A percentile compares a stretch with the other conserved stretches of the same genome.
These are phyloP conservation scores for Zophobas atratus DNA, from an alignment of 1,140 invertebrate species.

Conservation along the genomic window DNA sequence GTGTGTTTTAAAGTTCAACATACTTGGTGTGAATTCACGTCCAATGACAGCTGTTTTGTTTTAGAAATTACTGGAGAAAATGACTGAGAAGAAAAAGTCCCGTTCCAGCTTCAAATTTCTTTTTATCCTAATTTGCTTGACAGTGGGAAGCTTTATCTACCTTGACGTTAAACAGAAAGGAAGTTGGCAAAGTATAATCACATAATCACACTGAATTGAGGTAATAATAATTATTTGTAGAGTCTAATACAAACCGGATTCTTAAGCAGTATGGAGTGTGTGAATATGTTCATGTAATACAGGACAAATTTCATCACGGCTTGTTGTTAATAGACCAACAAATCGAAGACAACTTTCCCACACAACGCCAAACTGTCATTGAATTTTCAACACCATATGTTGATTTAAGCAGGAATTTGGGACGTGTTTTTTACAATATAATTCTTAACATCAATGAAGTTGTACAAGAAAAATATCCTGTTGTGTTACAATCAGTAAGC, in stretches of 20 bases:
- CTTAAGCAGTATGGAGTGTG: conserved; percentile 75
- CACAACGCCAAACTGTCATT: conserved; percentile 74
- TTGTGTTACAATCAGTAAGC: conserved; percentile 74
- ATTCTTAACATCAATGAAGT: conserved; percentile 72
- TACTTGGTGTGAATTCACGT: too few species aligned
- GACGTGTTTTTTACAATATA: conserved; percentile 72
- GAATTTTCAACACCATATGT: conserved; percentile 74
- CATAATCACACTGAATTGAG: background rate
- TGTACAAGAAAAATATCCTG: conserved; percentile 74
- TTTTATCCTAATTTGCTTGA: conserved; percentile 49
- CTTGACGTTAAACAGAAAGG: conserved; percentile 59
- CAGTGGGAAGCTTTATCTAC: conserved; percentile 51
- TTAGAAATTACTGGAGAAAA: conserved; percentile 61
- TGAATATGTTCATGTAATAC: conserved; percentile 71
- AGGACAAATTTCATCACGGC: conserved; percentile 72
- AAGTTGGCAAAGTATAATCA: conserved; percentile 53
- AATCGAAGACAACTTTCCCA: conserved; percentile 77
- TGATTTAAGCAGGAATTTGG: conserved; percentile 73
- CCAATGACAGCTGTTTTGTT: conserved; percentile 48
- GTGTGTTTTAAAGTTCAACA: too few species aligned
- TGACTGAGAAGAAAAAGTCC: conserved; percentile 54
- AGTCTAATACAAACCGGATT: conserved; percentile 73
- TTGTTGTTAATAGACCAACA: conserved; percentile 67
- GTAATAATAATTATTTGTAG: conserved; percentile 62
- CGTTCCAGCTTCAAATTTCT: conserved; percentile 57